Evolutionary conservation across 2,888 invertebrate genomes (phyloP).

Genomic region (Rhagonycha fulva): DNA sequence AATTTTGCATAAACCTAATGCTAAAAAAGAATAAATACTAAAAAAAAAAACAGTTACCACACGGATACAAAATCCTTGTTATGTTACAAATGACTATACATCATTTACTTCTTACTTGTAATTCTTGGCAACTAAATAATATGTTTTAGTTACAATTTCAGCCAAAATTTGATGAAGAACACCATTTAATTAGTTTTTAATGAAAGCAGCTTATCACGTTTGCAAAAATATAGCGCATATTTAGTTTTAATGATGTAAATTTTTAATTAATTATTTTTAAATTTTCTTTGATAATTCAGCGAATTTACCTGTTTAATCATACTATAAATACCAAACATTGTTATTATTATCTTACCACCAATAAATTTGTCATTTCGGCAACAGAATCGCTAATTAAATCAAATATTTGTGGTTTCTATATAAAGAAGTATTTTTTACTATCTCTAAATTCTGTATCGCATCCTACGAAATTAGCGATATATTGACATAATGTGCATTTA

Average conservation of each 20-base stretch:
- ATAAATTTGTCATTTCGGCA: not conserved
- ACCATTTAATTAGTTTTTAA: not conserved
- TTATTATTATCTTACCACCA: not conserved
- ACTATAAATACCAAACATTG: not conserved
- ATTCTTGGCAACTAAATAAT: not conserved
- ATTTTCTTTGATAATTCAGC: not conserved
- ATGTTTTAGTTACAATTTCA: not conserved
- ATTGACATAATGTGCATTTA: too few species aligned
- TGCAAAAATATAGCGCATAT: not conserved
- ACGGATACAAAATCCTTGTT: not conserved
- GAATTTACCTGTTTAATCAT: not conserved
- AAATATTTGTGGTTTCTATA: not conserved
- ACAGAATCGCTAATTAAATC: not conserved
- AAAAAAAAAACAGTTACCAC: not conserved
- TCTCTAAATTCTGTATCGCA: not conserved
- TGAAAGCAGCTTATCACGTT: not conserved
- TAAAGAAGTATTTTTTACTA: not conserved
- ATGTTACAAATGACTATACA: too few species aligned
- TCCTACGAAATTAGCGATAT: not conserved
- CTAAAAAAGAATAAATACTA: too few species aligned
- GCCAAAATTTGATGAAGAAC: not conserved
- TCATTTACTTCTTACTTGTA: not conserved
- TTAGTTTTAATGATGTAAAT: not conserved
- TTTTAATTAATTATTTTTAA: not conserved
- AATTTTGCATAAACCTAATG: too few species aligned